Evolutionary conservation across 2,113 vertebrate genomes (phyloP), one percentile per base, ranked within the genome.

Genomic region (Grallaria varia): DNA sequence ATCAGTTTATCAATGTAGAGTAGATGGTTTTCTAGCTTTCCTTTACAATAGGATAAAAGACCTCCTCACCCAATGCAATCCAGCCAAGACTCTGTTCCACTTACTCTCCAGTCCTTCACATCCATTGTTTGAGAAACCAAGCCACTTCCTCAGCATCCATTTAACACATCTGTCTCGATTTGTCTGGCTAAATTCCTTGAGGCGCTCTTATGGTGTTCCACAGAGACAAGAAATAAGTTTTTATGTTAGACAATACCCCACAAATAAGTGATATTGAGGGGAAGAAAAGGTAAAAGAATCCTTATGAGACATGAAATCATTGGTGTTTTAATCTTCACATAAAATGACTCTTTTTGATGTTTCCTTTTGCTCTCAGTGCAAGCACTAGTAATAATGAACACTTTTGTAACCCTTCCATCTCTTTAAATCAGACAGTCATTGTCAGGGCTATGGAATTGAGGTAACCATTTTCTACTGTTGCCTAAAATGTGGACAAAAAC

Each of bases 121-220:
- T 40, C n/a, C 30, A 53, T 35, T 86, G 23, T 84, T 90, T 71
- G 55, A 69, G 72, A 90, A 94, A 93, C 47, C 22, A 93, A 88
- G 10, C 28, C 39, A 67, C 35, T 94, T 95, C 44, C 45, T 92
- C 96, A 89, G 42, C 23, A 9, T 88, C 52, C 84, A 35, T 92
- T 93, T 90, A 64, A 86, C 50, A 95, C 76, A 91, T 66, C 59
- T 93, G 77, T 69, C 72, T 93, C n/a, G n/a, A 68, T 97, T 90
- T 87, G 35, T 69, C 64, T 72, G 42, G 21, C 45, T 88, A 40
- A 73, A 86, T 79, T 76, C 59, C 93, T 84, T 62, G 44, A 71
- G 60, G 67, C 72, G 33, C 8, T 59, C 55, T 78, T 59, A 24
- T 31, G 49, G 50, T 89, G 30, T 56, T 56, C 55, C n/a, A 86